These are phyloP conservation scores for Thaumetopoea pityocampa DNA, from an alignment of 1,140 invertebrate species.

Conservation along the genomic window DNA sequence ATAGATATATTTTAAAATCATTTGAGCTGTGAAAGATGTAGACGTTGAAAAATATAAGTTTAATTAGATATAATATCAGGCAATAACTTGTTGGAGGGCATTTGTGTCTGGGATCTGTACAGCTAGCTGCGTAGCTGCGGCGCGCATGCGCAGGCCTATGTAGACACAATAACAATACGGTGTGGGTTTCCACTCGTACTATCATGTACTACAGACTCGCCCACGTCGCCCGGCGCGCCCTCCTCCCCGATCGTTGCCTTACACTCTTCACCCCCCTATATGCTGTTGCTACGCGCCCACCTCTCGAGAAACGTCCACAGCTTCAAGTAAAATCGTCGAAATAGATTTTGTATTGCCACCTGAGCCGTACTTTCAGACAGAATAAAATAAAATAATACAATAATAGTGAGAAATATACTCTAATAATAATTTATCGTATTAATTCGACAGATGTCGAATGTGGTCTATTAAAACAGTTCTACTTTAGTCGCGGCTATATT, in stretches of 20 bases:
- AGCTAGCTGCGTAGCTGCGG: conserved; percentile 18
- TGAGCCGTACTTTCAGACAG: conserved; percentile 6
- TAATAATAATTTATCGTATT: no score
- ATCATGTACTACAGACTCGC: conserved; percentile 72
- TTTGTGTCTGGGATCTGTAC: conserved; percentile 29
- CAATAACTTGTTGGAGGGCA: conserved; percentile 64
- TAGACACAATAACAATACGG: conserved; percentile 64
- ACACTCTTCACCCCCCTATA: conserved; percentile 17
- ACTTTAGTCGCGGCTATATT: no score
- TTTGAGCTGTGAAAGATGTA: no score
- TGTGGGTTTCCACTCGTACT: conserved; percentile 55
- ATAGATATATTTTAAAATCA: no score
- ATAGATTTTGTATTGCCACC: conserved; percentile 20
- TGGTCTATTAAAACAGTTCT: no score
- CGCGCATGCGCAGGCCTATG: conserved; percentile 54
- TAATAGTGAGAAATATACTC: no score
- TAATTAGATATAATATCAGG: no score
- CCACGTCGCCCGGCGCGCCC: conserved; percentile 49
- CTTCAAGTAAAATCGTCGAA: conserved; percentile 16
- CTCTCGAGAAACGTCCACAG: conserved; percentile 6
- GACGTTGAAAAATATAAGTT: no score
- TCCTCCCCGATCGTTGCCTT: conserved; percentile 1
- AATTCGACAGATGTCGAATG: no score
- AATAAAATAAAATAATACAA: no score
- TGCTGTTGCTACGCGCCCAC: conserved; percentile 43